Base-by-base conservation (phyloP, 2,888 invertebrate species). In the Pyrocoelia pectoralis region DNA sequence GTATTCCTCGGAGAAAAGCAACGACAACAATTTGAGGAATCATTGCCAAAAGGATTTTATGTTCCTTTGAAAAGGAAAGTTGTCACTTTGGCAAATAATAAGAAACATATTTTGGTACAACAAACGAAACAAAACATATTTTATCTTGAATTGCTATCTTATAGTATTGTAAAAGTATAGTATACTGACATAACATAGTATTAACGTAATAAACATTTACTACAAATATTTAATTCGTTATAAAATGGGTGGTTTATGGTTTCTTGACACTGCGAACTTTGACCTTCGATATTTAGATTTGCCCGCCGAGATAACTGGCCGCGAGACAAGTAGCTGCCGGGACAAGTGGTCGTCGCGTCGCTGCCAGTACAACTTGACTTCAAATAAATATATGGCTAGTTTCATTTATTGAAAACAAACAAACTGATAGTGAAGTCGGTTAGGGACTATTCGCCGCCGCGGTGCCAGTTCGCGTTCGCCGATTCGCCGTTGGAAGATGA, bases 221-320 rank as follows among this genome's bases (percentile, higher is more conserved):
- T 38, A 38, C 38, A 38, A 38, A 38, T 9, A 38, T 38, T 38
- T 38, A 38, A 24, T 24, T 24, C 24, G 24, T 8, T 5, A 48
- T 48, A 48, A 48, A 18, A 48, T 48, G 48, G 48, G 19, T 28
- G 51, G 24, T 18, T 40, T 38, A 54, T 40, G 53, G 15, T 41
- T n/a, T n/a, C n/a, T n/a, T n/a, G n/a, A n/a, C n/a, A n/a, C n/a
- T n/a, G n/a, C n/a, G n/a, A n/a, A n/a, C n/a, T n/a, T n/a, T n/a
- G n/a, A n/a, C n/a, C n/a, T n/a, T n/a, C n/a, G n/a, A n/a, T n/a
- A n/a, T n/a, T n/a, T n/a, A n/a, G n/a, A n/a, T n/a, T n/a, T n/a
- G n/a, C n/a, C n/a, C n/a, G n/a, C n/a, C n/a, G n/a, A n/a, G n/a
- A n/a, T n/a, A n/a, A n/a, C n/a, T n/a, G n/a, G n/a, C n/a, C n/a